phyloP scores from a whole-genome alignment of 2,113 vertebrate genomes.

The Sinocyclocheilus grahami region DNA sequence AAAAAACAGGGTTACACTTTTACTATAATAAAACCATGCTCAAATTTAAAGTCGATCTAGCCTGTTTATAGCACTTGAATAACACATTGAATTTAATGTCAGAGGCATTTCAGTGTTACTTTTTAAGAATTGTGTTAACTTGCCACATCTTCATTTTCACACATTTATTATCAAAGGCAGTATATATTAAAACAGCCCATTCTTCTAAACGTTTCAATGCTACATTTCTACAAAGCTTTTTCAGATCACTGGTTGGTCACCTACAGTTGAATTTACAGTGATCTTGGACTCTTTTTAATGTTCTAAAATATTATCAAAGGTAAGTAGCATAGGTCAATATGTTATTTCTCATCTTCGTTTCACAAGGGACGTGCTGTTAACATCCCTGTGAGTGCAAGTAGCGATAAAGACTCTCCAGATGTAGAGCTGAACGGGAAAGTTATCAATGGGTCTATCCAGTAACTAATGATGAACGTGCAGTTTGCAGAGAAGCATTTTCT shows the following conservation, averaged over 20 bases:
- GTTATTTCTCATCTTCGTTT: not conserved
- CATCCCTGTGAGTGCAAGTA: conserved; percentile 39
- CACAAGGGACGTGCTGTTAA: not conserved
- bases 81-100: not conserved
- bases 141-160: not conserved
- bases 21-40: too few relatives aligned
- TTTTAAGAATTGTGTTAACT: not conserved
- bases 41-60: not conserved
- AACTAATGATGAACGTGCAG: too few relatives aligned
- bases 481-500: too few relatives aligned
- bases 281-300: not conserved
- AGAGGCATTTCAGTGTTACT: not conserved
- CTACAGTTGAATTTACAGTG: not conserved
- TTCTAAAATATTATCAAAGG: not conserved
- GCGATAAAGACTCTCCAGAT: conserved; percentile 27
- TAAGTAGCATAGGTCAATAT: not conserved
- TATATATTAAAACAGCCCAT: not conserved
- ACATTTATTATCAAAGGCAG: not conserved
- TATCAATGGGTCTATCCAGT: too few relatives aligned
- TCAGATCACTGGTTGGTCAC: not conserved
- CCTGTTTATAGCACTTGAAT: not conserved
- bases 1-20: too few relatives aligned
- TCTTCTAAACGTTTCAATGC: not conserved
- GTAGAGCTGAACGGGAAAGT: too few relatives aligned
- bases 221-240: not conserved